Base-by-base conservation (phyloP, 2,888 invertebrate species). In the Odontomyia ornata region DNA sequence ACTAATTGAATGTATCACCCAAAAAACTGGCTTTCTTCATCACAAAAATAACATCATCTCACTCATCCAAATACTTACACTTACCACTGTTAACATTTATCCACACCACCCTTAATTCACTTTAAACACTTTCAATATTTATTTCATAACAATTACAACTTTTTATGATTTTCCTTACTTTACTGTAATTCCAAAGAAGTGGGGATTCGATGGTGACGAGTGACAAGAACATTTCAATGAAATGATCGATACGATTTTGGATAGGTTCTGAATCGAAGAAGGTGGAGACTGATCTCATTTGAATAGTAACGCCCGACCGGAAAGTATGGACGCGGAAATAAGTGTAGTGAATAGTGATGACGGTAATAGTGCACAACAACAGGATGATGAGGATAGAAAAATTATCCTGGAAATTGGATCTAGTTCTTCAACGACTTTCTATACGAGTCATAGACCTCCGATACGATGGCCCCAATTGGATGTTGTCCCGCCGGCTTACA, bases 401-500 rank as follows among this genome's bases (percentile, higher is more conserved):
- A 87, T 89, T 0, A 88, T 89, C 77, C 83, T 89, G 77, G 89
- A 89, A 84, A 89, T 89, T 80, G 89, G 89, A n/a, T 36, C 76
- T 1, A 43, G 36, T 27, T 7, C 76, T 7, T 43, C 76, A 15
- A 25, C 25, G 15, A 25, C 27, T 18, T 47, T n/a, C 18, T 46
- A 69, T 69, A 5, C 56, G 18, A 30, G 30, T 52, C 62, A 62
- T 0, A 1, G 75, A 46, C 11, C 77, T 5, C 15, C 62, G 30
- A 62, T 77, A 27, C 76, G 62, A 18, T 77, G 77, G 79, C 72
- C 72, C 15, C 77, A 79, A 30, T 27, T 76, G n/a, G 79, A 79
- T 21, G 30, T 77, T 13, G 57, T 64, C 2, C 79, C 79, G 28
- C 77, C 79, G 2, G 64, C 77, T n/a, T 77, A 75, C 30, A 72